Evolutionary conservation across 2,888 invertebrate species (phyloP), one percentile per base, ranked within the genome.

Genomic region (Drosophila anomalata): DNA sequence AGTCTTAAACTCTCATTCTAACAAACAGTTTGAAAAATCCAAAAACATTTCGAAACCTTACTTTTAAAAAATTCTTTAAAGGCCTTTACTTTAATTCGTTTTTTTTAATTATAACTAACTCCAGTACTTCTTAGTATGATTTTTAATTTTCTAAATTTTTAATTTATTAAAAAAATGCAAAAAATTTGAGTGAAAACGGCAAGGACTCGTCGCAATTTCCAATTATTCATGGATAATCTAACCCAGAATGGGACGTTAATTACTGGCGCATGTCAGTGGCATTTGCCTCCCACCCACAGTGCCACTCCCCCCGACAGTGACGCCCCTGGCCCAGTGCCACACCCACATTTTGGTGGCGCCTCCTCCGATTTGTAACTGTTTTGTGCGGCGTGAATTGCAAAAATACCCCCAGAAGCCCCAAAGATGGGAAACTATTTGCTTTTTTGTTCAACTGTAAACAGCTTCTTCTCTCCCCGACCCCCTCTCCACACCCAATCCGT

Each of bases 141-240:
- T 2, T 2, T 24, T 7, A 14, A 3, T 24, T 24, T 24, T 24
- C 5, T 24, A 3, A 6, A 12, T 14, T 6, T 14, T 14, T 14
- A 39, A 39, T 17, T 17, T 17, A 42, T 36, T 14, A 36, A 12
- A 12, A n/a, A n/a, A 26, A 0, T 26, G 7, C 1, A 0, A 36
- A 6, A 36, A 14, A 2, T 33, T 46, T 57, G 26, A 36, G 26
- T 59, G n/a, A 9, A 29, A 39, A 24, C 53, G 50, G 39, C 29
- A 24, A 54, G 54, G 68, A 59, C 73, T 7, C 29, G 2, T 58
- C 67, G 72, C 60, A 68, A 71, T 78, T 75, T 62, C 85, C 90
- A 90, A 90, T 91, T 91, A 91, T 89, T 91, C 89, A 90, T 89
- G 90, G 90, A 89, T 90, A 91, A 91, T 91, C 89, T 90, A 91